Evolutionary conservation across 2,797 vertebrate species (phyloP), one percentile per base, ranked within the genome.

Genomic region (Phoxinus dragarum): DNA sequence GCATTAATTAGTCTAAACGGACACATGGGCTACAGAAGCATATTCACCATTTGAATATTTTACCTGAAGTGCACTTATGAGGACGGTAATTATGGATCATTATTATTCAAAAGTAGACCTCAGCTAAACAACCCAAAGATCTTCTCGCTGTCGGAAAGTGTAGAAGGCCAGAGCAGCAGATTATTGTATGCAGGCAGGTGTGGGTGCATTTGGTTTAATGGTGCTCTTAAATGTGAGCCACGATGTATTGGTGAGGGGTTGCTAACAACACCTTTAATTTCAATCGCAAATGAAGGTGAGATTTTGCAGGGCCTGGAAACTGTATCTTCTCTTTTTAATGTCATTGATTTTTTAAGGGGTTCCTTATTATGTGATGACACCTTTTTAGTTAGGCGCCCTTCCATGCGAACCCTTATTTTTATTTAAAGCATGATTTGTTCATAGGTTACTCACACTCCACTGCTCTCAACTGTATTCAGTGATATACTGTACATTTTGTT

Each of bases 1-100:
- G 73, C 82, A 88, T 84, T 89, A 86, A 89, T 90, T 88, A 87
- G 64, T 52, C 40, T 80, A 75, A 90, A 81, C 66, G 52, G 88
- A 88, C 82, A 78, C 74, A 83, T 75, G 27, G 84, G 66, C 81
- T 52, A 84, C 69, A 86, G 64, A 88, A 88, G 72, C 47, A 66
- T 54, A 47, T 80, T 84, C 68, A 86, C 68, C 23, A 71, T 80
- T 87, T 84, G 78, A 88, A 87, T 87, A 52, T 85, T 89, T 82
- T 80, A 89, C 80, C 88, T 90, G 86, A 90, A 89, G 90, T 84
- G 82, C 90, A 92, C 91, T 92, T 93, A 85, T 81, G 87, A 93
- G 89, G 81, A 84, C 85, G 90, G 91, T 93, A 89, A 94, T 94
- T 91, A 88, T 68, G 88, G 86, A 92, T 90, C 89, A 92, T 92